Evolutionary conservation across 1,140 invertebrate species (phyloP).

Genomic region (Aricia agestis): DNA sequence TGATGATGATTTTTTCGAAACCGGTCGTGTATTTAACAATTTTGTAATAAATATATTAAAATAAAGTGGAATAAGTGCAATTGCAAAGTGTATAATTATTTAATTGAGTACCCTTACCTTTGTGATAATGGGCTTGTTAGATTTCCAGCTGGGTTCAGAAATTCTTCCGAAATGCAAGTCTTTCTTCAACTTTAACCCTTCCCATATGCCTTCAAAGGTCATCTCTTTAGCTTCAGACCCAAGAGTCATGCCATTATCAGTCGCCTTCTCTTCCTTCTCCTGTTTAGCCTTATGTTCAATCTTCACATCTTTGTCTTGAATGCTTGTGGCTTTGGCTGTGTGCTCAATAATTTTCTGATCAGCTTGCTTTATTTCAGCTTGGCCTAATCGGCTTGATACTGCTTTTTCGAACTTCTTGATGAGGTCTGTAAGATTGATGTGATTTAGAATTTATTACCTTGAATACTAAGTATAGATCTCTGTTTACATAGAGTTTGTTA

Average conservation of each 20-base stretch:
- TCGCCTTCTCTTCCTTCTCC: constrained; percentile 45
- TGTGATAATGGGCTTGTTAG: constrained; percentile 56
- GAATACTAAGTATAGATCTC: too few relatives aligned
- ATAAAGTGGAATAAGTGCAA: too few relatives aligned
- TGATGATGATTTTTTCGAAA: too few relatives aligned
- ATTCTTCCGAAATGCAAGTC: constrained; percentile 65
- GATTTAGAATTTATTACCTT: constrained; percentile 5
- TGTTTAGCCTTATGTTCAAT: constrained; percentile 31
- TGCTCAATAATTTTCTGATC: constrained; percentile 31
- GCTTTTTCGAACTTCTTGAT: constrained; percentile 56
- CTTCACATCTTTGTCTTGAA: constrained; percentile 40
- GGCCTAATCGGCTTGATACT: constrained; percentile 37
- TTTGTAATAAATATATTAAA: too few relatives aligned
- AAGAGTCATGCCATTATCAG: constrained; percentile 39
- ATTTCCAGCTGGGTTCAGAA: constrained; percentile 61
- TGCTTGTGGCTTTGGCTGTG: constrained; percentile 39
- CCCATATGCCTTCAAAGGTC: constrained; percentile 55
- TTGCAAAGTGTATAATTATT: too few relatives aligned
- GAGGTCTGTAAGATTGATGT: constrained; percentile 40
- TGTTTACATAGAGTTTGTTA: too few relatives aligned
- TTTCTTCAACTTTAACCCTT: constrained; percentile 62
- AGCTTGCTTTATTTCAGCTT: constrained; percentile 29
- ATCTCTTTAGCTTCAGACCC: constrained; percentile 57
- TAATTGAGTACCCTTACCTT: constrained; percentile 51
- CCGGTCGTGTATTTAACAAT: too few relatives aligned